Evolutionary conservation across 2,888 invertebrate genomes (phyloP), one percentile per base, ranked within the genome.

Genomic region (Dorcus hopei): DNA sequence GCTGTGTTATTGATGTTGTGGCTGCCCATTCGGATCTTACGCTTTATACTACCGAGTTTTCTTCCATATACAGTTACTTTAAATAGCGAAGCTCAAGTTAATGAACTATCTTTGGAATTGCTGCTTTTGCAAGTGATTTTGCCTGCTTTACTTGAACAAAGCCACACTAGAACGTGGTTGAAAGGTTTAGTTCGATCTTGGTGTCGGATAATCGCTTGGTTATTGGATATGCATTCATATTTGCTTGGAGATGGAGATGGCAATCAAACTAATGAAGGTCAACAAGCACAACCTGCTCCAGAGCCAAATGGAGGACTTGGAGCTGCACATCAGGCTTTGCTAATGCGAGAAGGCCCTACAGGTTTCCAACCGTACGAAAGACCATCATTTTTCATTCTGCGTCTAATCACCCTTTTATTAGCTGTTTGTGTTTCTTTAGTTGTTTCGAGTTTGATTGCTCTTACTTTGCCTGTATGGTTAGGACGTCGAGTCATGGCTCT

Each of bases 1-100:
- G 95, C 94, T 0, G 96, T 99, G 2, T 81, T 99, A 40, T 84
- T 99, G 45, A 96, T 98, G 91, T 82, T 99, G 43, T 98, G 97
- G 94, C 79, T 97, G 55, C 99, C 99, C 0, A 91, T 97, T 38
- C 82, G 92, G 55, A 86, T 96, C 48, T 85, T 99, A 61, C 88
- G 91, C 72, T 84, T 86, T 64, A 76, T 88, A 0, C 84, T 93
- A 78, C 94, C 95, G 0, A 86, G 87, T n/a, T 94, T 96, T 79
- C 81, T 99, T 68, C 99, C 99, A 0, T 99, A 98, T 74, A 93
- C 95, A 2, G 90, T 99, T 9, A 91, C 94, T 0, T 82, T 89
- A 0, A 89, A 88, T 64, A 88, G 86, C 0, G 93, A 93, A 70
- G 87, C 91, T 0, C 91, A 95, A 75, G 91, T 97, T 16, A 96